Conservation (phyloP, 2,888 invertebrate species). For the Philopedon plagiatum region DNA sequence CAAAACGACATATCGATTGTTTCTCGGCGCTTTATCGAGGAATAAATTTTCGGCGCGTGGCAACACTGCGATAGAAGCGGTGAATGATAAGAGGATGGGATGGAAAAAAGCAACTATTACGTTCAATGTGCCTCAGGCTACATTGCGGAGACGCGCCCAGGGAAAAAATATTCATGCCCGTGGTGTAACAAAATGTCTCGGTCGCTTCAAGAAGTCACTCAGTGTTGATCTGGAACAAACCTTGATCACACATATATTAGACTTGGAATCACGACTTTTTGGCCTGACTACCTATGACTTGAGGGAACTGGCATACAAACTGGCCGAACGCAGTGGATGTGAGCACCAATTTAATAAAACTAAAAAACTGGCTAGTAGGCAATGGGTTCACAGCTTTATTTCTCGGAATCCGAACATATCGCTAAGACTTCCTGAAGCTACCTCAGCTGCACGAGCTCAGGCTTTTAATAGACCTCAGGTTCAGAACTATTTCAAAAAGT, state of each 20-base stretch:
- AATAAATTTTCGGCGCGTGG: too few relatives aligned
- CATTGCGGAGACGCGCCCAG: constrained; percentile 16
- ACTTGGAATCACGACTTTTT: constrained; percentile 18
- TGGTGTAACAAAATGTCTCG: not conserved
- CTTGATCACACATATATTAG: constrained; percentile 21
- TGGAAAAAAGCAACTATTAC: not conserved
- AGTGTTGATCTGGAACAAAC: constrained; percentile 5
- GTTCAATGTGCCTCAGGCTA: constrained; percentile 10
- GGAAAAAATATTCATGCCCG: constrained; percentile 11
- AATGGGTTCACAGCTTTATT: constrained; percentile 3
- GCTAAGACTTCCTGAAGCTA: constrained; percentile 24
- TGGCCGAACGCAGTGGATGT: constrained; percentile 5
- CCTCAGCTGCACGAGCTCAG: constrained; percentile 13
- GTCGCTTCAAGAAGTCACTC: not conserved
- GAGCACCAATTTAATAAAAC: not conserved
- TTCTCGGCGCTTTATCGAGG: too few relatives aligned
- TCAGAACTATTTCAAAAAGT: constrained; percentile 21
- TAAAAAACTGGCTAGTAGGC: constrained; percentile 23
- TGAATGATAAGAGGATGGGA: constrained; percentile 6
- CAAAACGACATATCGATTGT: too few relatives aligned
- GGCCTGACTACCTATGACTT: constrained; percentile 1
- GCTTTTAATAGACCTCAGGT: constrained; percentile 32
- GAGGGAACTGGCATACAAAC: not conserved
- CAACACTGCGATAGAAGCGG: constrained; percentile 18
- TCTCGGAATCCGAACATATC: constrained; percentile 3